A percentile compares a stretch with the other conserved stretches of the same genome.
phyloP scores from a whole-genome alignment of 2,113 vertebrate genomes.

The Ptyas mucosa region DNA sequence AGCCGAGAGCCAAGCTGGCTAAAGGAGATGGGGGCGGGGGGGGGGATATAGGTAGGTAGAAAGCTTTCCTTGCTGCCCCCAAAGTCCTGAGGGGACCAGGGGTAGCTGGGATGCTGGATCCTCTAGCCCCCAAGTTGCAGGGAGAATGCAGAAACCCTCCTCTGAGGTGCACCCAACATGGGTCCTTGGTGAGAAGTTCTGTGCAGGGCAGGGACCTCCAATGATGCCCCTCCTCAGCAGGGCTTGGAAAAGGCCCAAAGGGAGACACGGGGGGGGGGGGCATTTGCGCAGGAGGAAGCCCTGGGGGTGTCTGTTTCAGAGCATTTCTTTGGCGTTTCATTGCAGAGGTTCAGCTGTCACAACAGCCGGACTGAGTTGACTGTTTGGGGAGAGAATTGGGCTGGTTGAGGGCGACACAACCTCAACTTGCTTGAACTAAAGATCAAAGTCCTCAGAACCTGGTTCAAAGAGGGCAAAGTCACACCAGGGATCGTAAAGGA shows the following conservation, averaged over 20 bases:
- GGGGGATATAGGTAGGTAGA: not conserved
- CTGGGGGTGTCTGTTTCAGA: too few species aligned
- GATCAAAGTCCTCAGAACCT: not conserved
- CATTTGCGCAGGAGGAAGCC: too few species aligned
- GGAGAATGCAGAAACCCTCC: not conserved
- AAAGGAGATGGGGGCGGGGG: not conserved
- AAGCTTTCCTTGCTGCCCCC: not conserved
- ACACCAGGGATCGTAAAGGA: not conserved
- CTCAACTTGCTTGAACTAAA: not conserved
- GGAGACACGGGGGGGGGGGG: too few species aligned
- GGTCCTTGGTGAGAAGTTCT: not conserved
- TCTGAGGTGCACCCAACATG: not conserved
- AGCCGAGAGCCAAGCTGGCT: not conserved
- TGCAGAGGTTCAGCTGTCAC: not conserved
- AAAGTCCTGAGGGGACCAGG: not conserved
- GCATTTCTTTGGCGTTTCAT: too few species aligned
- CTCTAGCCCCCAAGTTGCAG: too few species aligned
- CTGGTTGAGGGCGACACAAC: not conserved
- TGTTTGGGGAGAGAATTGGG: not conserved
- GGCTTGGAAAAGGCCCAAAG: too few species aligned
- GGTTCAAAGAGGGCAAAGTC: not conserved
- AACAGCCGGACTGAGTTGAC: too few species aligned
- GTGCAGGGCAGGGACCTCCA: too few species aligned
- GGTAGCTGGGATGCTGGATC: not conserved
- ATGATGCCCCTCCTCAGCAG: too few species aligned